phyloP scores from a whole-genome alignment of 2,113 vertebrate genomes.

The Tachycineta bicolor region DNA sequence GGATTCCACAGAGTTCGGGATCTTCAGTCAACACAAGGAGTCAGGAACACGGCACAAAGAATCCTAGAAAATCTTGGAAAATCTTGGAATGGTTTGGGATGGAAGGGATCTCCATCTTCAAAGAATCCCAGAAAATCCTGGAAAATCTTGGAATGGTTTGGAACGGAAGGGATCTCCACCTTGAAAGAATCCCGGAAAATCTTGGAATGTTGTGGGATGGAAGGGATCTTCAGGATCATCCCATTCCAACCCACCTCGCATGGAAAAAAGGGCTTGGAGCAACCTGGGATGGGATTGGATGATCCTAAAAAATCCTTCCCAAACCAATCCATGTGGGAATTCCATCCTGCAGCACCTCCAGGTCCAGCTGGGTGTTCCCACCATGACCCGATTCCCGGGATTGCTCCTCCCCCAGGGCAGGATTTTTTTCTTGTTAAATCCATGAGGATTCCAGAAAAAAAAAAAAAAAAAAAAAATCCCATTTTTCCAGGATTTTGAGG shows the following conservation, averaged over 20 bases:
- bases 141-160: too few relatives aligned
- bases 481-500: background rate
- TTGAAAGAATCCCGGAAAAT: too few relatives aligned
- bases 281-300: background rate
- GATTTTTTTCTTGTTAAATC: background rate
- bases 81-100: too few relatives aligned
- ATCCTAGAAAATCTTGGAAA: too few relatives aligned
- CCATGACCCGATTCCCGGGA: rapidly evolving
- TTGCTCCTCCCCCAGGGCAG: background rate
- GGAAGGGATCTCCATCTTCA: too few relatives aligned
- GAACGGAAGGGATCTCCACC: too few relatives aligned
- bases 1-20: background rate
- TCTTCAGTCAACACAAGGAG: background rate
- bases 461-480: background rate
- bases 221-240: background rate
- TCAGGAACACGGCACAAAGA: background rate
- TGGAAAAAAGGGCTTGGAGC: background rate
- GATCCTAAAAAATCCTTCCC: background rate
- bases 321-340: background rate
- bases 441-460: background rate
- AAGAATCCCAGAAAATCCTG: too few relatives aligned
- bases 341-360: background rate
- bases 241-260: background rate
- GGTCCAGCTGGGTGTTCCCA: background rate
- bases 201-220: too few relatives aligned